Conservation (phyloP, 2,797 vertebrate genomes). For the Aulostomus chinensis region DNA sequence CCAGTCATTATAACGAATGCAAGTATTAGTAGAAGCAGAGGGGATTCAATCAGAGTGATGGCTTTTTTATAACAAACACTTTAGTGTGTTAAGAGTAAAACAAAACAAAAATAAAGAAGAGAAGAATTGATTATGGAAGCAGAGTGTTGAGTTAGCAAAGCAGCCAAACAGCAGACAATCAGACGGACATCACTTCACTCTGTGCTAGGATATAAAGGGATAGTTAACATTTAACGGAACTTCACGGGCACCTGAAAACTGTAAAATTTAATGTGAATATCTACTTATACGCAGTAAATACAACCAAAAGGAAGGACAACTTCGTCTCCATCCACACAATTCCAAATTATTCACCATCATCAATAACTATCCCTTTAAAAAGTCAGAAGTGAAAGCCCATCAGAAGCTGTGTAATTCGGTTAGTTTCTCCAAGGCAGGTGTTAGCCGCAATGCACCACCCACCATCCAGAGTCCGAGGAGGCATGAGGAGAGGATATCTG, state of each 20-base stretch:
- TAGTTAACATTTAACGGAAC: slow-evolving; percentile 12
- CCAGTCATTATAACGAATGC: no score
- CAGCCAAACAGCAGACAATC: slow-evolving; percentile 46
- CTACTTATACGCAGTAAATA: background rate
- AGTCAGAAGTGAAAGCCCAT: slow-evolving; percentile 33
- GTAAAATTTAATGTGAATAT: no score
- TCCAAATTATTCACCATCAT: background rate
- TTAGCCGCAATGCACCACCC: slow-evolving; percentile 66
- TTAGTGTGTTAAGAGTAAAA: slow-evolving; percentile 3
- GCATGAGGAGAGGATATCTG: slow-evolving; percentile 53
- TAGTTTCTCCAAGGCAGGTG: slow-evolving; percentile 22
- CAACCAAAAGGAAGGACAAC: background rate
- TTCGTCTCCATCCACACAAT: slow-evolving; percentile 9
- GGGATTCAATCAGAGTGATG: slow-evolving; percentile 33
- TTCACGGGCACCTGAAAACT: no score
- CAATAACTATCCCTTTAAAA: slow-evolving; percentile 59
- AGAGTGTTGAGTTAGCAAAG: slow-evolving; percentile 46
- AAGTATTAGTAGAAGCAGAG: slow-evolving; percentile 78
- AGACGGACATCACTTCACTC: slow-evolving; percentile 30
- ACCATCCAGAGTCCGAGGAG: slow-evolving; percentile 80
- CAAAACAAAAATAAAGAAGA: background rate
- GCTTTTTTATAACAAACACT: slow-evolving; percentile 17
- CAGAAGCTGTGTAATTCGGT: slow-evolving; percentile 33
- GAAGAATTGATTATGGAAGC: slow-evolving; percentile 52
- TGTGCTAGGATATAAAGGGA: slow-evolving; percentile 50